Evolutionary conservation across 2,113 vertebrate genomes (phyloP).

Genomic region (Centropus bengalensis): DNA sequence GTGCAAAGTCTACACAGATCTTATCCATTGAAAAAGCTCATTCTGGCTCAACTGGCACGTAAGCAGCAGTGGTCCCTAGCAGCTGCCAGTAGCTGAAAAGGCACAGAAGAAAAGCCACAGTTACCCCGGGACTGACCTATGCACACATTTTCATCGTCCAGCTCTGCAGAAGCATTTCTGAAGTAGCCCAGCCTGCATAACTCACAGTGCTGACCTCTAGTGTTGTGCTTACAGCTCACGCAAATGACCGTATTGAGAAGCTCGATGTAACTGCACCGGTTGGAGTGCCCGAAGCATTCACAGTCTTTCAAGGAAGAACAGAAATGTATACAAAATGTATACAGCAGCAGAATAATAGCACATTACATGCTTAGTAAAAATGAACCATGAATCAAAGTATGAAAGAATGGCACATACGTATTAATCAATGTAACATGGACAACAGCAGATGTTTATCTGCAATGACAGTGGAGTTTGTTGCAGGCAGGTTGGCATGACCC

Average conservation of each 20-base stretch:
- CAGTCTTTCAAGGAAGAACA: conserved; percentile 97
- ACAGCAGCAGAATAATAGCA: conserved; percentile 79
- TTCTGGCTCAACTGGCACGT: conserved; percentile 35
- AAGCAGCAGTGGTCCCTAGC: conserved; percentile 42
- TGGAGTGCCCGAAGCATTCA: conserved; percentile 99
- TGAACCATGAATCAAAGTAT: conserved; percentile 74
- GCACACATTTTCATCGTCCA: conserved; percentile 99
- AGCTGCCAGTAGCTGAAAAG: conserved; percentile 70
- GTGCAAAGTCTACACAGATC: conserved; percentile 37
- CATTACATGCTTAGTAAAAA: conserved; percentile 87
- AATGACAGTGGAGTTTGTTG: conserved; percentile 73
- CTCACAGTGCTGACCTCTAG: conserved; percentile 99
- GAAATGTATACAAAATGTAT: conserved; percentile 82
- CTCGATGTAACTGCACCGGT: conserved; percentile 99
- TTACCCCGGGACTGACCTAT: conserved; percentile 93
- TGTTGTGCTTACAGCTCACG: conserved; percentile 99
- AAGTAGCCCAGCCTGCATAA: conserved; percentile 99
- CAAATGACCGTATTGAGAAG: conserved; percentile 98
- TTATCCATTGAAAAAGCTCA: conserved; percentile 68
- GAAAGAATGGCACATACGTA: conserved; percentile 73
- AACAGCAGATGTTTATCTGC: conserved; percentile 74
- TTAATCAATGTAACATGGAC: conserved; percentile 71
- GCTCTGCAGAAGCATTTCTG: conserved; percentile 97
- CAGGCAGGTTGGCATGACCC: conserved; percentile 78
- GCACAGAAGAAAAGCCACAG: conserved; percentile 76